Base-by-base conservation (phyloP, 2,888 invertebrate genomes). In the Theristus sp. region DNA sequence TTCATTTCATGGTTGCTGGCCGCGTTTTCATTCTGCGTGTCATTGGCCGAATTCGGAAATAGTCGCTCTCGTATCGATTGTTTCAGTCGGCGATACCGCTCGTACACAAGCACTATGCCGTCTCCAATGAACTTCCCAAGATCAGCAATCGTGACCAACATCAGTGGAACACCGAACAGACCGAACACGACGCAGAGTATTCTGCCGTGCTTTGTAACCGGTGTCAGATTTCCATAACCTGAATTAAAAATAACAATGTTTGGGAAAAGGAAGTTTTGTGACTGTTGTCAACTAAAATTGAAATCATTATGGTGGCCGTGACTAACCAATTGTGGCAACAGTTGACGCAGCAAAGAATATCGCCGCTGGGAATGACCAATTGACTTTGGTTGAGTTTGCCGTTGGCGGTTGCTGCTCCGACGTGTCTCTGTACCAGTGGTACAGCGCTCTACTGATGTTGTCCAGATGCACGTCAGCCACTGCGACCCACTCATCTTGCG, bases 41-140 rank as follows among this genome's bases (percentile, higher is more conserved):
- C 38, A 17, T 17, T 38, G 38, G 38, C 6, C 38, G 17, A 13
- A 17, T 38, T 38, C 38, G 38, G 38, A 17, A 6, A 38, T 17
- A 38, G 6, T 38, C 38, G 38, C 38, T 6, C 38, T 17, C 38
- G 38, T 17, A 38, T 13, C 6, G 10, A 17, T 13, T 17, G 38
- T 17, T 38, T 38, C 38, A 38, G 38, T 13, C 38, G 6, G 6
- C 38, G 38, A 17, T 38, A 38, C 17, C 17, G 6, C 17, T 24
- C 49, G 46, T 57, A 57, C 2, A 53, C 24, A 10, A 53, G 2
- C n/a, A 61, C 2, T 1, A 62, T 26, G 25, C 28, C 57, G 28
- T 61, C 62, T 28, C 61, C 60, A 52, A 62, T 61, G 55, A 62
- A 62, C 29, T 62, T 62, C 24, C 62, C 61, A 17, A 62, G 53